Evolutionary conservation across 2,888 invertebrate genomes (phyloP).

Genomic region (Yponomeuta evonymella): DNA sequence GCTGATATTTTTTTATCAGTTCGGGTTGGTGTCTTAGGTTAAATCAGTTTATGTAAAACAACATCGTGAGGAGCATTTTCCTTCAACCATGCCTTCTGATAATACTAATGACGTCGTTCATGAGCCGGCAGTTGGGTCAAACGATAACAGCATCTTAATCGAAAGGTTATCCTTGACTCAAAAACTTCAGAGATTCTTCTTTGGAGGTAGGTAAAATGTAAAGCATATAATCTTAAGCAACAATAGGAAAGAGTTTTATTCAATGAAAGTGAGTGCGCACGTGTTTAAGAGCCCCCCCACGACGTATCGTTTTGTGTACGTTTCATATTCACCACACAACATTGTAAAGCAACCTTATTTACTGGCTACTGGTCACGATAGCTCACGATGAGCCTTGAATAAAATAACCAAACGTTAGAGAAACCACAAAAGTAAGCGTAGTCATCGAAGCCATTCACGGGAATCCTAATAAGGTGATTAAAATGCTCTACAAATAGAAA

Average conservation of each 20-base stretch:
- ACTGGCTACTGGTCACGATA: slow-evolving; percentile 4
- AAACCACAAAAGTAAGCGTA: neutral
- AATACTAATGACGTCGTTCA: neutral
- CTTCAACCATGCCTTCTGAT: neutral
- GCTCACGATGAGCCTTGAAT: slow-evolving; percentile 6
- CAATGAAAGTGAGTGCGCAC: neutral
- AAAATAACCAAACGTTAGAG: neutral
- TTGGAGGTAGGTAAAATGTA: too few relatives aligned
- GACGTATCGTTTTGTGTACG: neutral
- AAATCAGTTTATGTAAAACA: neutral
- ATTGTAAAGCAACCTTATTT: neutral
- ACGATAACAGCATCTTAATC: too few relatives aligned
- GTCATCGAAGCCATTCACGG: neutral
- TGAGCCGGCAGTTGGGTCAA: neutral
- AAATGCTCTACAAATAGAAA: neutral
- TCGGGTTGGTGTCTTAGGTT: neutral
- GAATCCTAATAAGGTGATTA: neutral
- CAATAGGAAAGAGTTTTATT: too few relatives aligned
- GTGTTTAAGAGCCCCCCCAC: neutral
- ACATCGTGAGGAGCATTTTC: neutral
- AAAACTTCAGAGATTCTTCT: neutral
- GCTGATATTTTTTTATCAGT: neutral
- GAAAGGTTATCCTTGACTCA: neutral
- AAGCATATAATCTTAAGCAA: too few relatives aligned
- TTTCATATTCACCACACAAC: neutral